Conservation (phyloP, 30 jellyfish, hydroid and myxozoan species). For the Cassiopea xamachana region DNA sequence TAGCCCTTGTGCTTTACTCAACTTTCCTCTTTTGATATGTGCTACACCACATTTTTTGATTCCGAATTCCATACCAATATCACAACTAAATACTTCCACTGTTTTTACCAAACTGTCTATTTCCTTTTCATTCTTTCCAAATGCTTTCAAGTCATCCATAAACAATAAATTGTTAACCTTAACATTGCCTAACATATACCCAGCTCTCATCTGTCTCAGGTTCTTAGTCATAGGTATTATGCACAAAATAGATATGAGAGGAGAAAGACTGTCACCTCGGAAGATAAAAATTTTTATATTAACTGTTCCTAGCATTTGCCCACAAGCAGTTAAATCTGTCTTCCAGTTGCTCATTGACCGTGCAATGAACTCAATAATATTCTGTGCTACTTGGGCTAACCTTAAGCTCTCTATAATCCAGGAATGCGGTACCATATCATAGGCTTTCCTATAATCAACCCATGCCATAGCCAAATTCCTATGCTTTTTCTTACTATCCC, state of each 20-base stretch:
- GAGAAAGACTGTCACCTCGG: neutral
- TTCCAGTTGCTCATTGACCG: neutral
- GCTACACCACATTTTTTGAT: neutral
- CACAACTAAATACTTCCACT: neutral
- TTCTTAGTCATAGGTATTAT: neutral
- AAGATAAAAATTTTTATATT: neutral
- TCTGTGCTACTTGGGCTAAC: neutral
- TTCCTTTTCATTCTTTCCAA: neutral
- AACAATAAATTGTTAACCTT: neutral
- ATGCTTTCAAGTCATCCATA: neutral
- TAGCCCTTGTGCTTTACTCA: slow-evolving; percentile 1
- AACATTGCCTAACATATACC: neutral
- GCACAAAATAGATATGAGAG: neutral
- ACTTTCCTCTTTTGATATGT: slow-evolving; percentile 19
- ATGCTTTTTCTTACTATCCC: slow-evolving; percentile 1
- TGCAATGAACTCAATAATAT: neutral
- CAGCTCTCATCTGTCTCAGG: neutral
- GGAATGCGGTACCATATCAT: slow-evolving; percentile 28
- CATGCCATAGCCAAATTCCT: slow-evolving; percentile 36
- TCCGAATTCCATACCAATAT: slow-evolving; percentile 43
- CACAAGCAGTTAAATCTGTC: neutral
- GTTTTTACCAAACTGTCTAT: neutral
- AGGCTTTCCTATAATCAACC: slow-evolving; percentile 26
- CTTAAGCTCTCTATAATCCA: slow-evolving; percentile 7
- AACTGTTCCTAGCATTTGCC: neutral